These are phyloP conservation scores for Pomatorhinus ruficollis DNA, from an alignment of 2,113 vertebrate genomes.

Conservation along the genomic window DNA sequence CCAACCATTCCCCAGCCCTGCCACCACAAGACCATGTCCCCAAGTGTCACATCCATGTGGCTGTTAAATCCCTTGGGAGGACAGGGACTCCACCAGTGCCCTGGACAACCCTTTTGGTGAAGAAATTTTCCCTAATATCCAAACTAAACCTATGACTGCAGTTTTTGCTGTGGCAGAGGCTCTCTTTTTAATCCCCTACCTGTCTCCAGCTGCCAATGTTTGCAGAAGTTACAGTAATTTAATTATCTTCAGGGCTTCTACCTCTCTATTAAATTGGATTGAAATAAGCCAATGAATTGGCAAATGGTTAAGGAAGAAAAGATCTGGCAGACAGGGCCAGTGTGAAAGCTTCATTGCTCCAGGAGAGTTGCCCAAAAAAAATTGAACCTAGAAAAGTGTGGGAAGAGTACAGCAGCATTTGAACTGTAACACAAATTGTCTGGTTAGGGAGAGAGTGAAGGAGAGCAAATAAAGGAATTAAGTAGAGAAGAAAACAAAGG, in stretches of 20 bases:
- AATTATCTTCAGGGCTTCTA: neutral
- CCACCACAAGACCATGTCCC: neutral
- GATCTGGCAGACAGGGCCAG: neutral
- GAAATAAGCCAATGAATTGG: neutral
- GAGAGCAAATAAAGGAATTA: constrained; percentile 53
- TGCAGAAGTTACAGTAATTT: neutral
- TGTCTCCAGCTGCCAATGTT: neutral
- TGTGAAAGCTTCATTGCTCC: neutral
- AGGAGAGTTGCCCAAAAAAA: neutral
- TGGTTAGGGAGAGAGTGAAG: constrained; percentile 17
- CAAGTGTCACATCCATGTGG: rapidly evolving
- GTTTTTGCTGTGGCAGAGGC: neutral
- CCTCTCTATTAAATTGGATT: neutral
- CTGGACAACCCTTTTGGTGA: neutral
- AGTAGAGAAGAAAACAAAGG: constrained; percentile 32
- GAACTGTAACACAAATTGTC: constrained; percentile 15
- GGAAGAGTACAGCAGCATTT: neutral
- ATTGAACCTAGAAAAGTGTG: neutral
- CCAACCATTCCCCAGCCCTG: neutral
- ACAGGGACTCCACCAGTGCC: neutral
- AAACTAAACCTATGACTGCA: neutral
- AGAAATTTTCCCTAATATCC: neutral
- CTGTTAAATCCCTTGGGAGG: neutral
- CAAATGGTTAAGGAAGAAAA: neutral
- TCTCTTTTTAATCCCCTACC: neutral